A percentile compares a stretch with the other conserved stretches of the same genome.
phyloP scores from a whole-genome alignment of 1,140 invertebrate species.

The Dolichoris vasculosae region DNA sequence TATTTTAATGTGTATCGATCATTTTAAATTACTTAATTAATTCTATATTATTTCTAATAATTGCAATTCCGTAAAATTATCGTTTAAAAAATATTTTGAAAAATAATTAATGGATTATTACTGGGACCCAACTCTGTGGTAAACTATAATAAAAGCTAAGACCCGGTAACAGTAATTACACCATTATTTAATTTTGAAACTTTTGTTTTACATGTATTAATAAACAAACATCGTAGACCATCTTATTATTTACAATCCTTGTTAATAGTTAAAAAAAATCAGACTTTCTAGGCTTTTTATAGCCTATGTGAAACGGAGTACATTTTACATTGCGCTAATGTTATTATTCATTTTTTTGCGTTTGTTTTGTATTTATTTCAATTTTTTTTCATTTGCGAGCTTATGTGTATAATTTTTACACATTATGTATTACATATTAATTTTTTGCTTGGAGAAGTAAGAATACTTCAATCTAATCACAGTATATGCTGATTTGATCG shows the following conservation, averaged over 20 bases:
- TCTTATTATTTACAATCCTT: conserved; percentile 72
- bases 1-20: neutral
- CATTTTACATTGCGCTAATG: conserved; percentile 59
- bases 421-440: conserved; percentile 55
- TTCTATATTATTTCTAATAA: neutral
- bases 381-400: conserved; percentile 54
- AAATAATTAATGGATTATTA: conserved; percentile 34
- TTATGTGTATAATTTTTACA: conserved; percentile 52
- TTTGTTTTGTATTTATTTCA: conserved; percentile 49
- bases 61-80: conserved; percentile 37
- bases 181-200: conserved; percentile 73
- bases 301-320: conserved; percentile 66
- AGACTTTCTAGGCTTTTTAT: conserved; percentile 72
- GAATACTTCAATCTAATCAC: conserved; percentile 66
- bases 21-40: neutral
- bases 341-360: conserved; percentile 50
- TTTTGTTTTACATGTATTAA: conserved; percentile 70
- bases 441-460: conserved; percentile 54
- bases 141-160: conserved; percentile 62
- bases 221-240: conserved; percentile 73
- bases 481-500: conserved; percentile 63
- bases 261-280: conserved; percentile 74
- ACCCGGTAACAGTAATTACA: conserved; percentile 71
- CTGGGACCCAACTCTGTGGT: conserved; percentile 40
- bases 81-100: conserved; percentile 27